A percentile compares a stretch with the other conserved stretches of the same genome.
These are phyloP conservation scores for Dysmachus trigonus DNA, from an alignment of 2,888 invertebrate species.

Conservation along the genomic window DNA sequence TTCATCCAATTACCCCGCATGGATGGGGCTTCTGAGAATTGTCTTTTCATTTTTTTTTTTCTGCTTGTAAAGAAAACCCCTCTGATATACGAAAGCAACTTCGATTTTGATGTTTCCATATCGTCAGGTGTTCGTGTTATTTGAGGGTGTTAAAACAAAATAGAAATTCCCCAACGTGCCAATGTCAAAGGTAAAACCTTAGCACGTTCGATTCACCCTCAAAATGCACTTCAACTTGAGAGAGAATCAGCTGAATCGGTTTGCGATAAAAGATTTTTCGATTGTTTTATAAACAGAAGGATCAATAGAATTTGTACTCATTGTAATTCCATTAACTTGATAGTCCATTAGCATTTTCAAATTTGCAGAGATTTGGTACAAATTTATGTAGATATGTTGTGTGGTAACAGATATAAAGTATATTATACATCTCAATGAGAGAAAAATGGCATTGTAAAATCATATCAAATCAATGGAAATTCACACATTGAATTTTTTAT, in stretches of 20 bases:
- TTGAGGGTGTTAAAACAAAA: neutral
- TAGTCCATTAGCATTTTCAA: neutral
- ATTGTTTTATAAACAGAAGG: neutral
- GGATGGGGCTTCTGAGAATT: constrained; percentile 11
- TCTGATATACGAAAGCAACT: neutral
- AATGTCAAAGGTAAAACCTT: constrained; percentile 6
- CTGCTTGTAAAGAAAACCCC: neutral
- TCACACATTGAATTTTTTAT: too few species aligned
- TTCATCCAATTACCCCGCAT: constrained; percentile 32
- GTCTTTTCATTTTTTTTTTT: neutral
- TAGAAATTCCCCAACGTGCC: neutral
- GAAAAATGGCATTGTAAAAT: too few species aligned
- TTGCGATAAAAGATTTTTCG: neutral
- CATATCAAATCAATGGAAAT: too few species aligned
- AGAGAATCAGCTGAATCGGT: neutral
- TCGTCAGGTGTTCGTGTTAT: neutral
- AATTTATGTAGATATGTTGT: neutral
- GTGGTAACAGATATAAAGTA: neutral
- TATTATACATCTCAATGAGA: too few species aligned
- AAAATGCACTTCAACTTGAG: neutral
- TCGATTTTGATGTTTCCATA: neutral
- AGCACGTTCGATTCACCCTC: neutral
- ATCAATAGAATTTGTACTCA: neutral
- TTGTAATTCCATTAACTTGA: neutral
- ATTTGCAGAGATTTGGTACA: too few species aligned